Evolutionary conservation across 2,888 invertebrate species (phyloP).

Genomic region (Mechanitis messenoides): DNA sequence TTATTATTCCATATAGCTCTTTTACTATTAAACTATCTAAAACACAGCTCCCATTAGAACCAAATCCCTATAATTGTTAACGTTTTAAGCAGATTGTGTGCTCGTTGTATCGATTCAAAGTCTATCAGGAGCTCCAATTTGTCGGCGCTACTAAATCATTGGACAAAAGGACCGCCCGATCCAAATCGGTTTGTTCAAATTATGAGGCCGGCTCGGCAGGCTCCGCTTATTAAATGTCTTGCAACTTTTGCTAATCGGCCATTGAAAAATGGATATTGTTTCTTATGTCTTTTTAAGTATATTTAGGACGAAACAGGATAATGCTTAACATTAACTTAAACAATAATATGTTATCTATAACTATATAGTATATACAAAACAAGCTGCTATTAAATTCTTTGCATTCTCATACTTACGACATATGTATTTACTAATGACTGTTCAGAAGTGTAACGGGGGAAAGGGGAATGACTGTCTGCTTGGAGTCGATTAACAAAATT

Average conservation of each 20-base stretch:
- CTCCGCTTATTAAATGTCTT: conserved; percentile 19
- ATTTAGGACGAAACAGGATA: not conserved
- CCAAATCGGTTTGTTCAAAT: conserved; percentile 75
- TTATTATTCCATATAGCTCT: not conserved
- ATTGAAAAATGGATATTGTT: not conserved
- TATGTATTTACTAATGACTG: conserved; percentile 17
- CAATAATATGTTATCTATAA: no score
- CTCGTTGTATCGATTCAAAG: conserved; percentile 48
- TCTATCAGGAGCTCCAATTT: conserved; percentile 63
- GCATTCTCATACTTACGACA: conserved; percentile 9
- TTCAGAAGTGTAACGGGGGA: conserved; percentile 32
- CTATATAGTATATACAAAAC: not conserved
- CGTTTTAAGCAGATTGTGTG: conserved; percentile 55
- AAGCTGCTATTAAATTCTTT: conserved; percentile 11
- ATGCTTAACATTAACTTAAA: no score
- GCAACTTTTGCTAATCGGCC: conserved; percentile 15
- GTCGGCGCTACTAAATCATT: conserved; percentile 71
- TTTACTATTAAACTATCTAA: not conserved
- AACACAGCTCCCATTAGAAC: conserved; percentile 54
- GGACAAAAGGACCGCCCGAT: conserved; percentile 68
- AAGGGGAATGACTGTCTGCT: conserved; percentile 67
- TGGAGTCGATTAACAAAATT: conserved; percentile 62
- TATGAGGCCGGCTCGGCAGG: conserved; percentile 41
- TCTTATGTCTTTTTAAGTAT: not conserved
- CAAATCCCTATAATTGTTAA: conserved; percentile 66